Conservation (phyloP, 2,797 vertebrate genomes). For the Mormyrops boulengeri region DNA sequence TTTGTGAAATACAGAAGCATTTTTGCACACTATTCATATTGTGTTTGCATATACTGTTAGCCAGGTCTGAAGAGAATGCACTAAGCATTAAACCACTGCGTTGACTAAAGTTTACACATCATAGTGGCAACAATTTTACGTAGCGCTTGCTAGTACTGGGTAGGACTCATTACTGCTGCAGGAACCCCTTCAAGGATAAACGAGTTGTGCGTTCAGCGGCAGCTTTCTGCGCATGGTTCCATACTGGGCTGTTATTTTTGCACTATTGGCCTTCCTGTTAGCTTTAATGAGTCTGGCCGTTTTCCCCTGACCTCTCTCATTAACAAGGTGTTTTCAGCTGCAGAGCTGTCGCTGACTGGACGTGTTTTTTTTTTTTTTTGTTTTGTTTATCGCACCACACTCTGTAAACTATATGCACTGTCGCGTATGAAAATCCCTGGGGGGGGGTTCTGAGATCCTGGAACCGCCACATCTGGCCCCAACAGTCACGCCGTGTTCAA, state of each 20-base stretch:
- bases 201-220: not conserved
- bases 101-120: not conserved
- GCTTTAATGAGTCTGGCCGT: not conserved
- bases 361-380: not conserved
- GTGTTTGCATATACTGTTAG: not conserved
- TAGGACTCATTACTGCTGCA: not conserved
- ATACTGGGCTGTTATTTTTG: not conserved
- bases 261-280: not conserved
- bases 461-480: not conserved
- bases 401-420: not conserved
- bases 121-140: too few relatives aligned
- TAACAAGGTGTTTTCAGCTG: not conserved
- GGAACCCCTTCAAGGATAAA: not conserved
- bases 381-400: not conserved
- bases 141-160: not conserved
- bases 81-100: not conserved
- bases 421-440: not conserved
- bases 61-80: not conserved
- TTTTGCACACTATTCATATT: not conserved
- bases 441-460: not conserved
- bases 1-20: not conserved
- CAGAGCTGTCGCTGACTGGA: not conserved
- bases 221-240: not conserved
- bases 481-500: not conserved
- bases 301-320: conserved; percentile 1